Conservation (phyloP, 2,888 invertebrate species). For the Germaria angustata region DNA sequence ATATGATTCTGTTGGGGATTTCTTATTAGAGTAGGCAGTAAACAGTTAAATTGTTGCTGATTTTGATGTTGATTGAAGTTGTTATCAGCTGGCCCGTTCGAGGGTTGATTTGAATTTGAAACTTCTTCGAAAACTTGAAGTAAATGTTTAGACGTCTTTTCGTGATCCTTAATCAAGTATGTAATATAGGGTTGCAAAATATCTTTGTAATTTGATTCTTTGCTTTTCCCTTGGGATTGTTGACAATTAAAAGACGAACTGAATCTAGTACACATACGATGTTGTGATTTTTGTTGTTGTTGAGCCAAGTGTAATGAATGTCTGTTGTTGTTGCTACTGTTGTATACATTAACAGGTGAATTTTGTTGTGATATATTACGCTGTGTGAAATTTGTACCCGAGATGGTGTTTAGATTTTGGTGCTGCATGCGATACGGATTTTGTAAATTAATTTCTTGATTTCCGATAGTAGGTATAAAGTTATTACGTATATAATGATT, state of each 20-base stretch:
- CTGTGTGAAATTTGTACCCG: not conserved
- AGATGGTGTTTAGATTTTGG: not conserved
- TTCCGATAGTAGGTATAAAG: slow-evolving; percentile 24
- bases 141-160: slow-evolving; percentile 59
- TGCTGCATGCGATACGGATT: slow-evolving; percentile 47
- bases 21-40: slow-evolving; percentile 32
- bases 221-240: not conserved
- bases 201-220: slow-evolving; percentile 46
- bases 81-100: not conserved
- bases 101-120: slow-evolving; percentile 5
- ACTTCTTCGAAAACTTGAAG: slow-evolving; percentile 51
- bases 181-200: slow-evolving; percentile 50
- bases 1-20: slow-evolving; percentile 56
- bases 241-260: not conserved
- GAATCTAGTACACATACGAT: slow-evolving; percentile 21
- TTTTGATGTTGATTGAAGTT: slow-evolving; percentile 11
- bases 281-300: slow-evolving; percentile 22
- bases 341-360: slow-evolving; percentile 18
- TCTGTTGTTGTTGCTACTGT: not conserved
- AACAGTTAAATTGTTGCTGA: not conserved
- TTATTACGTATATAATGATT: slow-evolving; percentile 25
- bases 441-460: slow-evolving; percentile 53
- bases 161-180: slow-evolving; percentile 52
- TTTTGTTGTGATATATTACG: slow-evolving; percentile 21
- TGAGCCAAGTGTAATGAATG: not conserved